Conservation (phyloP, 2,888 invertebrate genomes). For the Hypena proboscidalis region DNA sequence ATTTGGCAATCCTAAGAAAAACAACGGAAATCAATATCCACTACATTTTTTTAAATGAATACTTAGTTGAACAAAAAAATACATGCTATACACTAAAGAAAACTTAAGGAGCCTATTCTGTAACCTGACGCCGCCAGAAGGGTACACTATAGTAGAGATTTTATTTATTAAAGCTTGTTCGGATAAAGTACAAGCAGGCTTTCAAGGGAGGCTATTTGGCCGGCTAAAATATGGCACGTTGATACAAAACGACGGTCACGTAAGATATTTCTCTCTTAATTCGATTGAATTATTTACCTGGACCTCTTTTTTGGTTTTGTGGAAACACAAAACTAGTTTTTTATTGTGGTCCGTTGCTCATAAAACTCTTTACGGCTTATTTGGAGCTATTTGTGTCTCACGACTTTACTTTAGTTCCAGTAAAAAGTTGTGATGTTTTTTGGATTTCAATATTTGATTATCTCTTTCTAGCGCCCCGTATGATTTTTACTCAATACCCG, state of each 20-base stretch:
- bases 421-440: too few species aligned
- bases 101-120: background rate
- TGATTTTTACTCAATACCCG: too few species aligned
- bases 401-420: background rate
- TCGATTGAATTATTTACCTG: conserved; percentile 32
- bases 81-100: background rate
- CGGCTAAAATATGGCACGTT: conserved; percentile 23
- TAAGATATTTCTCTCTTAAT: conserved; percentile 30
- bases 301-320: conserved; percentile 16
- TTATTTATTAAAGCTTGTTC: conserved; percentile 21
- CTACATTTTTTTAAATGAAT: too few species aligned
- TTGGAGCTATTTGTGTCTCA: background rate
- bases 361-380: conserved; percentile 25
- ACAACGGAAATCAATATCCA: too few species aligned
- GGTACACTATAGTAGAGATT: conserved; percentile 3
- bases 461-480: too few species aligned
- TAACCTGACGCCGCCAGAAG: background rate
- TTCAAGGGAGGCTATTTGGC: conserved; percentile 21
- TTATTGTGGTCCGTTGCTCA: conserved; percentile 15
- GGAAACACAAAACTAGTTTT: conserved; percentile 13
- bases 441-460: too few species aligned
- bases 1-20: too few species aligned
- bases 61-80: too few species aligned
- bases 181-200: conserved; percentile 13
- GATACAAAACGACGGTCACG: conserved; percentile 33